These are phyloP conservation scores for Reinhardtius hippoglossoides DNA, from an alignment of 2,113 vertebrate genomes.

Conservation along the genomic window DNA sequence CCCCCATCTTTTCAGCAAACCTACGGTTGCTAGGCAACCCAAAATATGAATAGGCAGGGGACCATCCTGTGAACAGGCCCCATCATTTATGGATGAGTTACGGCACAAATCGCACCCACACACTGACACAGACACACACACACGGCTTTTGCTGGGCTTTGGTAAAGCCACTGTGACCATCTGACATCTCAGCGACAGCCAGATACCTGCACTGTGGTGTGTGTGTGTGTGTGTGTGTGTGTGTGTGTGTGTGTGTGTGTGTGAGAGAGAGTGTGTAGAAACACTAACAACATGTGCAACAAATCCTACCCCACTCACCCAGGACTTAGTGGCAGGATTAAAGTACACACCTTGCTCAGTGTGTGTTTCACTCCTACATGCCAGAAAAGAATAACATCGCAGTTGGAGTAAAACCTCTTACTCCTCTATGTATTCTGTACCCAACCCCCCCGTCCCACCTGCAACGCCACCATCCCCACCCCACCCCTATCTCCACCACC, in stretches of 20 bases:
- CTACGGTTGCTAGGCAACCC: slow-evolving; percentile 80
- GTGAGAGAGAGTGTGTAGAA: slow-evolving; percentile 27
- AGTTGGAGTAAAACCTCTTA: slow-evolving; percentile 22
- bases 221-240: background rate
- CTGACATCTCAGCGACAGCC: slow-evolving; percentile 71
- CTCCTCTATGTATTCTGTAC: background rate
- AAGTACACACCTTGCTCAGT: slow-evolving; percentile 27
- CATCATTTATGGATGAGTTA: slow-evolving; percentile 78
- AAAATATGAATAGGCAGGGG: slow-evolving; percentile 80
- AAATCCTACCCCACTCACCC: slow-evolving; percentile 62
- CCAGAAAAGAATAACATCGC: slow-evolving; percentile 43
- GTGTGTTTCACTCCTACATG: slow-evolving; percentile 19
- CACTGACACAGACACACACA: slow-evolving; percentile 39
- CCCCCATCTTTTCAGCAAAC: slow-evolving; percentile 48
- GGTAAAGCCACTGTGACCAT: slow-evolving; percentile 72
- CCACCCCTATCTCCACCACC: background rate
- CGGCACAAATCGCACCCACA: slow-evolving; percentile 54
- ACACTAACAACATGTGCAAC: slow-evolving; percentile 62
- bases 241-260: background rate
- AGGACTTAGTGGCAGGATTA: slow-evolving; percentile 60
- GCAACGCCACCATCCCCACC: background rate
- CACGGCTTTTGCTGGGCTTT: slow-evolving; percentile 58
- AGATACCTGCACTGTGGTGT: slow-evolving; percentile 56
- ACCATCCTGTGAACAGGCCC: slow-evolving; percentile 57
- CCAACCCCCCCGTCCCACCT: background rate